phyloP scores from a whole-genome alignment of 2,797 vertebrate genomes.

The Euthynnus affinis region DNA sequence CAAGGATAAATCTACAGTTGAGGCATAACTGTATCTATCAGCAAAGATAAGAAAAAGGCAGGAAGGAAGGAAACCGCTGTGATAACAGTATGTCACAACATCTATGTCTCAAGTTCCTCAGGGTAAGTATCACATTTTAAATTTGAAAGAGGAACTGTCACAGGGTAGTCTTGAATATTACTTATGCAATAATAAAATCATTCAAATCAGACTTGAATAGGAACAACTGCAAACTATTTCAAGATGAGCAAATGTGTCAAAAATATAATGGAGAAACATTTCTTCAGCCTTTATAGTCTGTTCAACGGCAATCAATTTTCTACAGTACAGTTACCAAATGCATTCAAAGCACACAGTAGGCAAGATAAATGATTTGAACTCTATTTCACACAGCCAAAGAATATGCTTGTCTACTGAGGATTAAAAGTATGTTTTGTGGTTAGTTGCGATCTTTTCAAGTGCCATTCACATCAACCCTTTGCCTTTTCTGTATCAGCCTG shows the following conservation, averaged over 20 bases:
- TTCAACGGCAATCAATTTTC: slow-evolving; percentile 33
- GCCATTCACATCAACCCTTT: slow-evolving; percentile 66
- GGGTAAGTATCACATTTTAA: slow-evolving; percentile 54
- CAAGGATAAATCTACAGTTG: slow-evolving; percentile 29
- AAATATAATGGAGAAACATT: slow-evolving; percentile 34
- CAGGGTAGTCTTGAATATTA: slow-evolving; percentile 78
- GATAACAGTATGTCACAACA: slow-evolving; percentile 75
- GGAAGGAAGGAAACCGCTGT: slow-evolving; percentile 59
- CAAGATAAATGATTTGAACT: slow-evolving; percentile 37
- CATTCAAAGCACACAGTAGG: slow-evolving; percentile 51
- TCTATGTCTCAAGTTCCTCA: slow-evolving; percentile 79
- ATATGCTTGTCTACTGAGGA: slow-evolving; percentile 39
- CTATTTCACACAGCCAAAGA: slow-evolving; percentile 43
- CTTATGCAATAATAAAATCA: slow-evolving; percentile 80
- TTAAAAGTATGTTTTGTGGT: slow-evolving; percentile 47
- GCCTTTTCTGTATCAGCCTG: slow-evolving; percentile 73
- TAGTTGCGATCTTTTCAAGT: slow-evolving; percentile 56
- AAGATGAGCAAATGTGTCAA: slow-evolving; percentile 44
- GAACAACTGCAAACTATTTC: slow-evolving; percentile 64
- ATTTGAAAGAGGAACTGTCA: slow-evolving; percentile 71
- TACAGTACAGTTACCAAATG: slow-evolving; percentile 58
- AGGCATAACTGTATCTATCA: slow-evolving; percentile 38
- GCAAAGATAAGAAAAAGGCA: slow-evolving; percentile 36
- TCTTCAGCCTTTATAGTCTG: slow-evolving; percentile 29
- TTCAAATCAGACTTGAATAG: slow-evolving; percentile 76